Base-by-base conservation (phyloP, 2,113 vertebrate species). In the Haplotaxodon microlepis region DNA sequence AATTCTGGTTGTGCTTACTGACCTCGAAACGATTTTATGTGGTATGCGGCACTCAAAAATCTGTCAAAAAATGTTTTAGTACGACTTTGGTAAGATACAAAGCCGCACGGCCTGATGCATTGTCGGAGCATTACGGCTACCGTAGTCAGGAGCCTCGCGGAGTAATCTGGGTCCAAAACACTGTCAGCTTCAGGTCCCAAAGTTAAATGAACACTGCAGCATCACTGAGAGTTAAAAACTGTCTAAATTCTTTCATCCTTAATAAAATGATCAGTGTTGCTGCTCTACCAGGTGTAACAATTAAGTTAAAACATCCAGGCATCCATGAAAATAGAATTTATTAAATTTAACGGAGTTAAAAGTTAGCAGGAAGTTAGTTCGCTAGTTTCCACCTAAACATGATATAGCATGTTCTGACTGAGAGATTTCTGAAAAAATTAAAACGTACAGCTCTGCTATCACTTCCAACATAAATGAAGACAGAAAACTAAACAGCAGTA, bases 1-100 rank as follows among this genome's bases (percentile, higher is more conserved):
- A 56, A 56, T 56, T 56, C 4, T 56, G n/a, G 53, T 13, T 56
- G 53, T 56, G 53, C n/a, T 56, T 56, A 24, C 53, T 56, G 53
- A 7, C 53, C 10, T 56, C 10, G 6, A 24, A 56, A 56, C 0
- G 6, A 54, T 24, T 54, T 54, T 54, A 12, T 54, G 53, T 54
- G 6, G 53, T 1, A 54, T 10, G 1, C 2, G 0, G n/a, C 6
- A 0, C 6, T 24, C n/a, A 54, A 3, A 54, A 54, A 24, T 54
- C 2, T 54, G n/a, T 24, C n/a, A 54, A 54, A 54, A 21, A 24
- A 56, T 56, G 10, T 56, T 56, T 56, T 24, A 0, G 0, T 54
- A 21, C 1, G 2, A n/a, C 50, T 51, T 9, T 10, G 19, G 2
- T n/a, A n/a, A 53, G 3, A 6, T n/a, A 53, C 9, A 6, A 11